These are phyloP conservation scores for Parelbella ahira DNA, from an alignment of 2,888 invertebrate genomes.

Conservation along the genomic window DNA sequence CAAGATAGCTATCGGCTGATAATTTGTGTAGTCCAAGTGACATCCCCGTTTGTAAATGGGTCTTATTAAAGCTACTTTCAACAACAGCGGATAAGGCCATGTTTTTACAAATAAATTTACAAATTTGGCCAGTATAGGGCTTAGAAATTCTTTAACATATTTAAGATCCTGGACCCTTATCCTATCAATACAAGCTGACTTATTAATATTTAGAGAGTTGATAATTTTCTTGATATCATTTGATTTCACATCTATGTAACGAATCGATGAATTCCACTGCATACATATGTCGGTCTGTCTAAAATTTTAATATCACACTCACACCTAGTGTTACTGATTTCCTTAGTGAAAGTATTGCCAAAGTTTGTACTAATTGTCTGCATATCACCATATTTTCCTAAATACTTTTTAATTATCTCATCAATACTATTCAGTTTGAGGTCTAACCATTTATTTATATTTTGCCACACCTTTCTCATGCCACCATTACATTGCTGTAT, in stretches of 20 bases:
- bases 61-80: slow-evolving; percentile 24
- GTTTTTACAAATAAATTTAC: slow-evolving; percentile 21
- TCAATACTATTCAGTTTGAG: slow-evolving; percentile 1
- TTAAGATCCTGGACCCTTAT: slow-evolving; percentile 24
- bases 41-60: slow-evolving; percentile 28
- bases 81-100: slow-evolving; percentile 12
- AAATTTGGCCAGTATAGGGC: slow-evolving; percentile 25
- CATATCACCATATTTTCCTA: not conserved
- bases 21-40: slow-evolving; percentile 24
- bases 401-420: not conserved
- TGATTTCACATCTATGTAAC: not conserved
- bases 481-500: slow-evolving; percentile 2
- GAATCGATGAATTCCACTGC: not conserved
- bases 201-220: not conserved
- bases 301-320: not conserved
- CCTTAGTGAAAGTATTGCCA: not conserved
- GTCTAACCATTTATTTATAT: slow-evolving; percentile 1
- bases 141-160: slow-evolving; percentile 18
- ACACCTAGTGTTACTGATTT: not conserved
- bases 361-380: slow-evolving; percentile 1
- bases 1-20: slow-evolving; percentile 27
- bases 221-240: not conserved
- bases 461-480: not conserved
- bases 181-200: slow-evolving; percentile 18
- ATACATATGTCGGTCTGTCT: slow-evolving; percentile 1